These are phyloP conservation scores for Varanus komodoensis DNA, from an alignment of 2,113 vertebrate genomes.

Conservation along the genomic window DNA sequence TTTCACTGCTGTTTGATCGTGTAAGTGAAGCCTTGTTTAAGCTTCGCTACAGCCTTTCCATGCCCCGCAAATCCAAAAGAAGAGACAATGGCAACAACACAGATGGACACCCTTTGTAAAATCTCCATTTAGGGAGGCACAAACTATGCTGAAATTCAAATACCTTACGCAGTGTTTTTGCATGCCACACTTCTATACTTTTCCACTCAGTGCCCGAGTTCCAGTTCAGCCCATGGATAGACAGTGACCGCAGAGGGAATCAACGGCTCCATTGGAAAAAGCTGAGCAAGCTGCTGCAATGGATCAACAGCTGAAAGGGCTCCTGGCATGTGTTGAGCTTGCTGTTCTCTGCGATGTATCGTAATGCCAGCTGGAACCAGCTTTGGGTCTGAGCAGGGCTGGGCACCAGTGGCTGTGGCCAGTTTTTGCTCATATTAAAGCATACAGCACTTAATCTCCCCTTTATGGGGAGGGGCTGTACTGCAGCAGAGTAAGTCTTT, in stretches of 20 bases:
- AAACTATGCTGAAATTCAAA: slow-evolving; percentile 15
- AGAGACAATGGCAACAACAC: background rate
- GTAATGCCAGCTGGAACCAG: background rate
- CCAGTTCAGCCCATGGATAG: slow-evolving; percentile 39
- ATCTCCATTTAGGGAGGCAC: background rate
- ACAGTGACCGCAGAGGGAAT: slow-evolving; percentile 16
- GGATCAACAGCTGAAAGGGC: slow-evolving; percentile 9
- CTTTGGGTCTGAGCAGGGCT: background rate
- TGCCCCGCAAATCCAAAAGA: background rate
- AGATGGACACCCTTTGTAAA: background rate
- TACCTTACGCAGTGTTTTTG: slow-evolving; percentile 13
- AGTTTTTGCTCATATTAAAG: background rate
- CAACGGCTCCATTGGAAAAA: slow-evolving; percentile 32
- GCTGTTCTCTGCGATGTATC: background rate
- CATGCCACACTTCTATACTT: slow-evolving; percentile 26
- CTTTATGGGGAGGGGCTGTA: background rate
- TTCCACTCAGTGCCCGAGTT: slow-evolving; percentile 42
- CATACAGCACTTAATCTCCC: background rate
- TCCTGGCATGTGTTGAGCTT: background rate
- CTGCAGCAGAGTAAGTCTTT: background rate
- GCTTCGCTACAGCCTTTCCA: background rate
- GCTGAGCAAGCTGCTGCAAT: slow-evolving; percentile 52
- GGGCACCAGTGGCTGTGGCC: accelerated
- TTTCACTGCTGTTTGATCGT: background rate
- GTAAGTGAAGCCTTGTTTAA: background rate